phyloP scores from a whole-genome alignment of 35 echinoderm and acorn worm genomes.

The Apostichopus japonicus region DNA sequence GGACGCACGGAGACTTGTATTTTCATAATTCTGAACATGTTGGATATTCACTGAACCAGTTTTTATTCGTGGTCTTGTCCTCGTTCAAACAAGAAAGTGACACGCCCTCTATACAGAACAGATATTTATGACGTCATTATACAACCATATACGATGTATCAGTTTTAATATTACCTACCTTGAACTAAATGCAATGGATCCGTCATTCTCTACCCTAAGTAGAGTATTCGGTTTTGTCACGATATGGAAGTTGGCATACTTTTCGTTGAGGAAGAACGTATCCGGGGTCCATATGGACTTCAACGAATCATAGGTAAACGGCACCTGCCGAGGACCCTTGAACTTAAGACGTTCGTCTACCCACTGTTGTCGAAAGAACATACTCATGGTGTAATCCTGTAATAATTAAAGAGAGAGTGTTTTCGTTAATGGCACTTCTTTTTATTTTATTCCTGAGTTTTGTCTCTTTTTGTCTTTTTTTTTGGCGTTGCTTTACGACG shows the following conservation, averaged over 20 bases:
- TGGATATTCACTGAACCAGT: too few relatives aligned
- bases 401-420: not conserved
- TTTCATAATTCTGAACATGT: too few relatives aligned
- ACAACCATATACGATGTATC: not conserved
- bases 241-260: not conserved
- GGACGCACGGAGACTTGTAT: too few relatives aligned
- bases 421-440: not conserved
- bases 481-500: not conserved
- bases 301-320: not conserved
- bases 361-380: conserved; percentile 25
- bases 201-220: not conserved
- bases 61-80: too few relatives aligned
- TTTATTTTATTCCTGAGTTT: not conserved
- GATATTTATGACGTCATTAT: too few relatives aligned
- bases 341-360: not conserved
- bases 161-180: not conserved
- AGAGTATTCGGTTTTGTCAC: conserved; percentile 15
- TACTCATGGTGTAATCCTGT: conserved; percentile 5
- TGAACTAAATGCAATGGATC: not conserved
- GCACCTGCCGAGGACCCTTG: not conserved
- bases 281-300: conserved; percentile 7
- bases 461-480: not conserved
- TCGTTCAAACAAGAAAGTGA: too few relatives aligned
- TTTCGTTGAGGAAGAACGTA: conserved; percentile 23
- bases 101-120: too few relatives aligned